Base-by-base conservation (phyloP, 1,140 invertebrate genomes). In the Aphis craccivora region DNA sequence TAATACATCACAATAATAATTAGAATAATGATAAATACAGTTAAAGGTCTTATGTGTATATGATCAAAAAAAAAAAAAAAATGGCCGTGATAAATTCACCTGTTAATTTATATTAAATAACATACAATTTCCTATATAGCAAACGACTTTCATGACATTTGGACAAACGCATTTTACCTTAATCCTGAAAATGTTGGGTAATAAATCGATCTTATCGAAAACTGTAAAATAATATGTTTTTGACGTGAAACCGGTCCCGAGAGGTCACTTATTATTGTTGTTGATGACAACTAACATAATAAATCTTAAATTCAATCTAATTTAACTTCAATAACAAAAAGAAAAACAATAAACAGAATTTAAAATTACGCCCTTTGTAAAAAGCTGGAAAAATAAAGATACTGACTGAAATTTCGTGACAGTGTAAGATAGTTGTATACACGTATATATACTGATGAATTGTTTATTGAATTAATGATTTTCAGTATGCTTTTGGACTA, bases 121-220 rank as follows among this genome's bases (percentile, higher is more conserved):
- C 88, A 35, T 18, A 40, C n/a, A 55, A 35, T 55, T 89, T 89
- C 48, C 51, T 51, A 43, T 23, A 45, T 37, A 18, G 0, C 11
- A 89, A 45, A 89, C 51, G 51, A 55, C n/a, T 25, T 89, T 40
- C 35, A 37, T 89, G 88, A 89, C 51, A 55, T 53, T 89, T 89
- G 22, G 25, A 89, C n/a, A 89, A 89, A 89, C 35, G 5, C 8
- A 37, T 88, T 89, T 55, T 55, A 89, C n/a, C 8, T 55, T 89
- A 89, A 89, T 48, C 48, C 18, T 89, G 87, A 89, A 89, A 53
- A 51, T 53, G 51, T 89, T 89, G n/a, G 20, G 48, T 37, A 53
- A 53, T 89, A 89, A 51, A 37, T 89, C 60, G 60, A 51, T 48
- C 30, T 2, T 37, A 53, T 89, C 22, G 35, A 53, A 89, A 89